Conservation (phyloP, 2,113 vertebrate species). For the Ursus arctos region DNA sequence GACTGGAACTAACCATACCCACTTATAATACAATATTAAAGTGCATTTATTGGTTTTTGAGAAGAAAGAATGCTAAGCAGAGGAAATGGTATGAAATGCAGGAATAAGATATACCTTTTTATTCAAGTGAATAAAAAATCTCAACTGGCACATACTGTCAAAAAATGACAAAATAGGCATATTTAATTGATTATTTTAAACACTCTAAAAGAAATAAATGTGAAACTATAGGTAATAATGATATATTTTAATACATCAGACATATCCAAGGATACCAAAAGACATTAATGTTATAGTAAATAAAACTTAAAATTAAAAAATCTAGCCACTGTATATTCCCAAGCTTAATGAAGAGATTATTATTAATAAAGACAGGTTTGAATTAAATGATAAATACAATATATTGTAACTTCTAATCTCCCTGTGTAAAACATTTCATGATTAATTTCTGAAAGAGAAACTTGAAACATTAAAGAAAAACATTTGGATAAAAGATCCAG, state of each 20-base stretch:
- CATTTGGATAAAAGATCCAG: not conserved
- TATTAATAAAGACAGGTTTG: not conserved
- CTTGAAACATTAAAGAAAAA: constrained; percentile 16
- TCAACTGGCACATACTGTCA: not conserved
- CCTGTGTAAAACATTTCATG: not conserved
- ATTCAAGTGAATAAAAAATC: constrained; percentile 19
- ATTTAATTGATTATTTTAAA: constrained; percentile 2
- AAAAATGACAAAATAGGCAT: constrained; percentile 9
- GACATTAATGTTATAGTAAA: not conserved
- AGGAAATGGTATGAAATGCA: not conserved
- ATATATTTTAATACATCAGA: constrained; percentile 22
- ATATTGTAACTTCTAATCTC: not conserved
- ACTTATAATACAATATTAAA: not conserved
- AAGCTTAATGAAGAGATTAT: constrained; percentile 1
- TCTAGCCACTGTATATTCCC: not conserved
- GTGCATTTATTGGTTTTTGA: not conserved
- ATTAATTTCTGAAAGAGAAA: constrained; percentile 33
- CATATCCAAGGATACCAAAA: not conserved
- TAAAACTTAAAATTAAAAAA: not conserved
- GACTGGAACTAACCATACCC: not conserved
- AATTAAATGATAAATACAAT: not conserved
- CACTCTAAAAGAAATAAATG: not conserved
- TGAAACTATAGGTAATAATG: not conserved
- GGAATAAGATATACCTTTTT: not conserved
- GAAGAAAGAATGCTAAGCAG: constrained; percentile 7